These are phyloP conservation scores for Halichoeres trimaculatus DNA, from an alignment of 2,113 vertebrate species.

Conservation along the genomic window DNA sequence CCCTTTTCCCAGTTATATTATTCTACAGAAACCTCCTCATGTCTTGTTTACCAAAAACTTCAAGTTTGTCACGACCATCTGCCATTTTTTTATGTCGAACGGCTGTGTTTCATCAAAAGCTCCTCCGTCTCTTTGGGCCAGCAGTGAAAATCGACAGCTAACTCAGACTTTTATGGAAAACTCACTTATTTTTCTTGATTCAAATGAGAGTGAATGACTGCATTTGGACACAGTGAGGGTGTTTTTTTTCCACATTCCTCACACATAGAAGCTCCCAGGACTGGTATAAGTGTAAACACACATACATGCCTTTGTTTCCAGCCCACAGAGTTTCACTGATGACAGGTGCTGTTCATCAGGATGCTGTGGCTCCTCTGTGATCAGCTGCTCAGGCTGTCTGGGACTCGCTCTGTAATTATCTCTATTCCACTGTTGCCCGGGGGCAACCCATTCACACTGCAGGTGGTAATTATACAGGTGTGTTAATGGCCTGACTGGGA, in stretches of 20 bases:
- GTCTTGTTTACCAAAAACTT: constrained; percentile 3
- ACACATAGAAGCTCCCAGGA: constrained; percentile 6
- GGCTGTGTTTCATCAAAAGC: not conserved
- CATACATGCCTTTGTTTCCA: constrained; percentile 32
- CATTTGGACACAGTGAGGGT: not conserved
- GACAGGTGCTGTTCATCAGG: constrained; percentile 62
- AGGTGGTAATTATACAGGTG: constrained; percentile 71
- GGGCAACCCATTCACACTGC: constrained; percentile 51
- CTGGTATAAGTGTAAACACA: not conserved
- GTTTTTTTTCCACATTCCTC: not conserved
- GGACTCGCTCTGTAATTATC: constrained; percentile 66
- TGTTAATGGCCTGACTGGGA: constrained; percentile 58
- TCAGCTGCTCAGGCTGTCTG: constrained; percentile 57
- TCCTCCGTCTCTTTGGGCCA: not conserved
- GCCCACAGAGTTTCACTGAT: constrained; percentile 37
- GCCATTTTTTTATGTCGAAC: not conserved
- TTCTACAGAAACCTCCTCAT: not conserved
- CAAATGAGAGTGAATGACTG: not conserved
- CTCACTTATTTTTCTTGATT: not conserved
- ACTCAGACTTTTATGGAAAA: not conserved
- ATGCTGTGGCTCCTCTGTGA: constrained; percentile 58
- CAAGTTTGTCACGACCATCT: not conserved
- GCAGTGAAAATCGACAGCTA: not conserved
- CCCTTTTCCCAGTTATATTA: not conserved
- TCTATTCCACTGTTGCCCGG: constrained; percentile 33